These are phyloP conservation scores for Panagrolaimus sp. DNA, from an alignment of 1,140 invertebrate species.

Conservation along the genomic window DNA sequence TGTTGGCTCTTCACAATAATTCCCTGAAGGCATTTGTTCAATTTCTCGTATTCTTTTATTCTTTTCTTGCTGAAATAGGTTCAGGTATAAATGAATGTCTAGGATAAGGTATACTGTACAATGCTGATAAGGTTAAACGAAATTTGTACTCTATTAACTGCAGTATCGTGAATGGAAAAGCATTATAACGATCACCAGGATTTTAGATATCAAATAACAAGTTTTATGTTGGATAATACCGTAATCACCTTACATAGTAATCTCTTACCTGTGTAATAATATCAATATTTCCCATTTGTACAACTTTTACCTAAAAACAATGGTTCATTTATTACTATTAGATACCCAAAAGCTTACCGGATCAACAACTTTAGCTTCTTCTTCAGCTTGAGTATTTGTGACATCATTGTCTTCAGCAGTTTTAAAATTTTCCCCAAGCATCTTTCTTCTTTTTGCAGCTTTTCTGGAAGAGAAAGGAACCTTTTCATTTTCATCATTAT, in stretches of 20 bases:
- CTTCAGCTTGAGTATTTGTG: not conserved
- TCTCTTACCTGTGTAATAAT: not conserved
- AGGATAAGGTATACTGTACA: too few species aligned
- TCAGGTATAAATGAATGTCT: too few species aligned
- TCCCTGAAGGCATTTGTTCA: constrained; percentile 10
- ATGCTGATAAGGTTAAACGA: too few species aligned
- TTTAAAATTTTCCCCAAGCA: not conserved
- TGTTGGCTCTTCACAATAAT: constrained; percentile 1
- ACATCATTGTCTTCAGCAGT: not conserved
- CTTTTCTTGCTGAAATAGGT: constrained; percentile 2
- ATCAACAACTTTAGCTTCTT: not conserved
- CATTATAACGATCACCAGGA: too few species aligned
- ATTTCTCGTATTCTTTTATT: constrained; percentile 7
- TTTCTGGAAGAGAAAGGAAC: too few species aligned
- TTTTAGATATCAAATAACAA: too few species aligned
- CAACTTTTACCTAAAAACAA: not conserved
- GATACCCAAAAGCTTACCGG: not conserved
- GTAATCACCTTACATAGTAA: too few species aligned
- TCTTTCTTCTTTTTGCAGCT: not conserved
- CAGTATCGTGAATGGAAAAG: too few species aligned
- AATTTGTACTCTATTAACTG: too few species aligned
- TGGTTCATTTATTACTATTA: too few species aligned
- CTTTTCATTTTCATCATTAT: too few species aligned
- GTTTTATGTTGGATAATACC: too few species aligned
- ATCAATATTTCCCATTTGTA: constrained; percentile 9